Base-by-base conservation (phyloP, 2,797 vertebrate species). In the Pipistrellus nathusii region DNA sequence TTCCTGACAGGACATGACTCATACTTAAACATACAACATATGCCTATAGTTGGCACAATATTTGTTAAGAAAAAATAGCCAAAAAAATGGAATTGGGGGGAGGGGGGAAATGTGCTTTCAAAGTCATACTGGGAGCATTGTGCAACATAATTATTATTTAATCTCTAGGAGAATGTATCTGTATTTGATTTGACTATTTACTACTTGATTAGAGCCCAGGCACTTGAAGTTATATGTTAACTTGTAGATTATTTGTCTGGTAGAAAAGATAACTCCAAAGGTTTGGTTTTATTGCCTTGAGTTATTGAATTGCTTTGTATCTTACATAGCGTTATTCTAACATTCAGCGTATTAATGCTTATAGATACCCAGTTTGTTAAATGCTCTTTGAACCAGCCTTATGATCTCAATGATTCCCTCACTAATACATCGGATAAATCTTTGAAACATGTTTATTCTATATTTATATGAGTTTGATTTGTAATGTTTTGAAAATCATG, bases 161-260 rank as follows among this genome's bases (percentile, higher is more conserved):
- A 95, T 92, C 41, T 96, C 73, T 82, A 48, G 14, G 78, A 94
- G 32, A 96, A 89, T 53, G n/a, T 87, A 71, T 76, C 59, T 84
- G 68, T 75, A 57, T 93, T 96, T 95, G 30, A 93, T 66, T 91
- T 95, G 68, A 23, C 66, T 95, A 55, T 96, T 94, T 94, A 90
- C 53, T 91, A 21, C 35, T 55, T 77, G 73, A 96, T 93, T 95
- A 94, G 85, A 84, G 27, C 68, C 51, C 81, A 85, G 77, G 92
- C 41, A 77, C 35, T 91, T 95, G 62, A 91, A 77, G 85, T 93
- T 95, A 93, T 53, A 85, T 90, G 73, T 93, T 93, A 96, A 93
- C 94, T 88, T 82, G 44, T 72, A 93, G 88, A 88, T 94, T 95
- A 97, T 85, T 96, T 93, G 18, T 92, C 85, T 93, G 68, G 44